Evolutionary conservation across 2,888 invertebrate genomes (phyloP).

Genomic region (Dryobota labecula): DNA sequence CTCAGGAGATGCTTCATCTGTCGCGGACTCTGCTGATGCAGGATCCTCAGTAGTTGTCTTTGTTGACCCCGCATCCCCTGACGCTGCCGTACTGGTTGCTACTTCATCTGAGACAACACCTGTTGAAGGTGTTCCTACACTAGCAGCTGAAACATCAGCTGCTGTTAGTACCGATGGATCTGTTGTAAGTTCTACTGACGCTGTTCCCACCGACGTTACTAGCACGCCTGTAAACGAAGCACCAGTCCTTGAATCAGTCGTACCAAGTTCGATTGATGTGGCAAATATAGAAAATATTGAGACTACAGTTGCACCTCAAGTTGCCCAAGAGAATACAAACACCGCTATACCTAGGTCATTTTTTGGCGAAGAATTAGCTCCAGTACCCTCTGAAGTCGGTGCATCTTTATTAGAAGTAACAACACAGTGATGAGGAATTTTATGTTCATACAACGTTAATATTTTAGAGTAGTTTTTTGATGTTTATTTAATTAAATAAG

Average conservation of each 20-base stretch:
- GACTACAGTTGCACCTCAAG: conserved; percentile 34
- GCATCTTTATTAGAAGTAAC: conserved; percentile 81
- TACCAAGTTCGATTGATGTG: conserved; percentile 5
- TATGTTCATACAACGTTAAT: conserved; percentile 34
- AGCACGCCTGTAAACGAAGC: conserved; percentile 14
- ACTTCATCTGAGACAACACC: background rate
- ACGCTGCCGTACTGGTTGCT: background rate
- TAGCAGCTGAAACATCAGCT: background rate
- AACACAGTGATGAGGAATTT: conserved; percentile 70
- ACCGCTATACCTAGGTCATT: conserved; percentile 35
- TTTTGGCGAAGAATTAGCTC: conserved; percentile 53
- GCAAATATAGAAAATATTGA: conserved; percentile 14
- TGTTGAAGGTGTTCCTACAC: background rate
- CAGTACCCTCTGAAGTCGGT: conserved; percentile 73
- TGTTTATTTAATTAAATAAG: conserved; percentile 60
- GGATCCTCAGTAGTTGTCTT: background rate
- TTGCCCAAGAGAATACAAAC: conserved; percentile 22
- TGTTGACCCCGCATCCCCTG: conserved; percentile 5
- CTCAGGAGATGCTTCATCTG: background rate
- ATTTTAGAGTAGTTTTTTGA: conserved; percentile 44
- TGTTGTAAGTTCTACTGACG: conserved; percentile 29
- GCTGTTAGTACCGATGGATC: conserved; percentile 24
- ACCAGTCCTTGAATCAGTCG: conserved; percentile 31
- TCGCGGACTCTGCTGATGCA: background rate
- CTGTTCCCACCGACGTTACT: conserved; percentile 32